Conservation (phyloP, 2,888 invertebrate genomes). For the Actias luna region DNA sequence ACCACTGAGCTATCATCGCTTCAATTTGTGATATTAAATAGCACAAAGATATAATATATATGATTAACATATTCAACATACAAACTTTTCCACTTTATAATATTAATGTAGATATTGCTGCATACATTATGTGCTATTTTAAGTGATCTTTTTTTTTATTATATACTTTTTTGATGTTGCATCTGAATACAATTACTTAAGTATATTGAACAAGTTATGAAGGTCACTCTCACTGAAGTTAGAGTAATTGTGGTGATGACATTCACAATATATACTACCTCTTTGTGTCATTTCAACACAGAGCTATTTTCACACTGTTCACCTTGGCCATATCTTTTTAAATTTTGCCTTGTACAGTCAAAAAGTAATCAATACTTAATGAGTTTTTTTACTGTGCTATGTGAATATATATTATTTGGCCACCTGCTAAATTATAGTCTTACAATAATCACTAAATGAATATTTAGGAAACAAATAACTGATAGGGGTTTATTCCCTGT, state of each 20-base stretch:
- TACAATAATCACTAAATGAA: constrained; percentile 4
- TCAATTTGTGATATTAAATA: too few relatives aligned
- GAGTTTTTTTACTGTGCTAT: constrained; percentile 15
- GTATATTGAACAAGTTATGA: constrained; percentile 38
- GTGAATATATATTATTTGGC: constrained; percentile 17
- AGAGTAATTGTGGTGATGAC: constrained; percentile 33
- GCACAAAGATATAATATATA: too few relatives aligned
- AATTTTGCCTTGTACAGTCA: constrained; percentile 25
- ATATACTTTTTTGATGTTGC: not conserved
- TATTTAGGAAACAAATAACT: not conserved
- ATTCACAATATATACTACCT: constrained; percentile 37
- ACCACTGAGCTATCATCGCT: too few relatives aligned
- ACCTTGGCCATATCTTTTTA: constrained; percentile 33
- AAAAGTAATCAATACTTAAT: constrained; percentile 6
- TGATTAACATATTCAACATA: too few relatives aligned
- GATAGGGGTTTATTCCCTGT: not conserved
- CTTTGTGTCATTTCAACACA: constrained; percentile 26
- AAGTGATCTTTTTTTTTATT: not conserved
- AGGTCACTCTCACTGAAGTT: constrained; percentile 35
- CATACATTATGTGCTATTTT: not conserved
- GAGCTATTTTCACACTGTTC: constrained; percentile 30
- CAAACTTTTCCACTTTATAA: too few relatives aligned
- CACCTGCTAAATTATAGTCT: constrained; percentile 16
- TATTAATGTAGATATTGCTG: not conserved
- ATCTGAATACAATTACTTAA: constrained; percentile 1